Base-by-base conservation (phyloP, 2,888 invertebrate genomes). In the Poecilobothrus nobilitatus region DNA sequence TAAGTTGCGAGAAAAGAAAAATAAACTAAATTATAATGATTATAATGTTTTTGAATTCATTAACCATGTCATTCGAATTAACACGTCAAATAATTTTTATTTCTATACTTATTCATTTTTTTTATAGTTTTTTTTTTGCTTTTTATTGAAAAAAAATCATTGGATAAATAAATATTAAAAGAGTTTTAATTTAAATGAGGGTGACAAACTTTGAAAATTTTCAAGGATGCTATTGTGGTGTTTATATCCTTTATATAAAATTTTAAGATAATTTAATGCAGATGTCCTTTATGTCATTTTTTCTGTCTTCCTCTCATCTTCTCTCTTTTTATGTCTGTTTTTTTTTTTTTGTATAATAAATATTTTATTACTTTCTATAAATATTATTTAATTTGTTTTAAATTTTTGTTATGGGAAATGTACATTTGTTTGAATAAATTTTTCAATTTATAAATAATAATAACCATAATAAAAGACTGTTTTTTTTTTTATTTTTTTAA, bases 11-110 rank as follows among this genome's bases (percentile, higher is more conserved):
- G n/a, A n/a, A n/a, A n/a, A 6, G 53, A 18, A 15, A 53, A 27
- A 53, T 12, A 53, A 53, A 53, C 53, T 53, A 53, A 53, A 53
- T 53, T 18, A 53, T 53, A 53, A 53, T 53, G 2, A 53, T 53
- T 53, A 53, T 15, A 53, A 53, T 53, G 53, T 53, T 53, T 27
- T 27, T 18, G 18, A 53, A 53, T 53, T 53, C 53, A 63, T 63
- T 63, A 63, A 27, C 63, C 63, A 63, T 63, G 63, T 63, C 63
- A 63, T 63, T 63, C 63, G 27, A 63, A 63, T 63, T 63, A 63
- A 63, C 63, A 63, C 63, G 53, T 53, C 53, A 53, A 53, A 53
- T 53, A 53, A 53, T 18, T 53, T 53, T 37, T 37, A 37, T 37
- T 37, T 37, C 7, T 10, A 37, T 10, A 37, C 8, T 37, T 37